Evolutionary conservation across 23 tunicate species (phyloP).

Genomic region (Diplosoma virens): DNA sequence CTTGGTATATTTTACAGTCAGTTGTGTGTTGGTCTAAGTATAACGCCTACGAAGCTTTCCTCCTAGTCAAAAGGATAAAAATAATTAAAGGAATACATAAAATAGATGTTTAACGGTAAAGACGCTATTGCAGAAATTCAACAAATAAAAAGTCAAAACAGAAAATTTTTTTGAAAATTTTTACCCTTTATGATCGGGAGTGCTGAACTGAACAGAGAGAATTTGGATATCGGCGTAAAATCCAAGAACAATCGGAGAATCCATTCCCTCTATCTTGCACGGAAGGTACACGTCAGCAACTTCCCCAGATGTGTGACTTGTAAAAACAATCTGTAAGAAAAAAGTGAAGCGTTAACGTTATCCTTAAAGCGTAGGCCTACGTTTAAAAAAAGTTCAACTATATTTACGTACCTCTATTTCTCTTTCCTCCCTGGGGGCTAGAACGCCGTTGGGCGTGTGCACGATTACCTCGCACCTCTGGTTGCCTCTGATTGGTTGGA

Average conservation of each 20-base stretch:
- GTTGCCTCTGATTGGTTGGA: slow-evolving; percentile 36
- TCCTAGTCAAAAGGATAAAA: too few species aligned
- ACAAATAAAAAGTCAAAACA: too few species aligned
- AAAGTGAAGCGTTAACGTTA: not conserved
- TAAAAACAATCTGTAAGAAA: slow-evolving; percentile 48
- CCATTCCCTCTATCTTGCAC: slow-evolving; percentile 67
- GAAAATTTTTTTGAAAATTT: too few species aligned
- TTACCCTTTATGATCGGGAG: slow-evolving; percentile 57
- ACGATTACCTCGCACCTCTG: slow-evolving; percentile 53
- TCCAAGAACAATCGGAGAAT: slow-evolving; percentile 54
- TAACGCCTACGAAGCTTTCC: too few species aligned
- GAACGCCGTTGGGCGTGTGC: slow-evolving; percentile 41
- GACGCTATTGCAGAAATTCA: too few species aligned
- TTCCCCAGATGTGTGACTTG: slow-evolving; percentile 51
- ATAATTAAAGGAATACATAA: too few species aligned
- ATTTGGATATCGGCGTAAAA: slow-evolving; percentile 49
- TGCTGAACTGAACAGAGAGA: slow-evolving; percentile 43
- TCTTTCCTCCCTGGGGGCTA: slow-evolving; percentile 64
- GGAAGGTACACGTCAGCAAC: slow-evolving; percentile 61
- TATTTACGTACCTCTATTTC: slow-evolving; percentile 42
- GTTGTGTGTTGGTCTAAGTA: too few species aligned
- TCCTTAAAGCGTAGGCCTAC: too few species aligned
- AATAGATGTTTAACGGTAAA: too few species aligned
- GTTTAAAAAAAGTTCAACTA: not conserved
- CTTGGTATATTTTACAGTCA: too few species aligned